Evolutionary conservation across 2,797 vertebrate genomes (phyloP).

Genomic region (Tamandua tetradactyla): DNA sequence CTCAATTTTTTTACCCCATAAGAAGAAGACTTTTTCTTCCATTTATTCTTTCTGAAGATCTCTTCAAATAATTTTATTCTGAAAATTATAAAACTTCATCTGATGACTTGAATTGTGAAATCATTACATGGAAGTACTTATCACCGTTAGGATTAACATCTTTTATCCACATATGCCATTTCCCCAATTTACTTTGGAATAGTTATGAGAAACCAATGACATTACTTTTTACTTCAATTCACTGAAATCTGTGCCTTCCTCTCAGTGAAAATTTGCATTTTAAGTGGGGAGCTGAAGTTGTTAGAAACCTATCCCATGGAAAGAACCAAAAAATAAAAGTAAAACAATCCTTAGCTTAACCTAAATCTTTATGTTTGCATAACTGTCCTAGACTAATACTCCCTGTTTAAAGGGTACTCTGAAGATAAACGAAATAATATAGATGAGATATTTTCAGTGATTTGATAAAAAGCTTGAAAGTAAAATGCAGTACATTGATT

Average conservation of each 20-base stretch:
- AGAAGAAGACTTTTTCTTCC: background rate
- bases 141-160: background rate
- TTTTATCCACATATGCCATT: background rate
- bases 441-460: background rate
- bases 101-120: background rate
- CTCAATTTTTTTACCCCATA: background rate
- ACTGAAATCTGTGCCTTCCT: background rate
- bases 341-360: background rate
- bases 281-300: background rate
- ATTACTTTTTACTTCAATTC: background rate
- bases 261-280: background rate
- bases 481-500: background rate
- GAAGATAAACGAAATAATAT: background rate
- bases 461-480: background rate
- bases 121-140: background rate
- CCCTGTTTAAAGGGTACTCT: background rate
- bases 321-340: background rate
- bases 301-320: background rate
- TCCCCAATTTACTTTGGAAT: background rate
- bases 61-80: conserved; percentile 52
- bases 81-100: conserved; percentile 45
- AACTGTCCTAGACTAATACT: background rate
- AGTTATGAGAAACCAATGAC: background rate
- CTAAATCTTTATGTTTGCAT: background rate
- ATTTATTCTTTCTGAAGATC: background rate